Percentiles rank a stretch among this genome's conserved stretches.
Conservation (phyloP, 2,797 vertebrate genomes). For the Rhincodon typus region DNA sequence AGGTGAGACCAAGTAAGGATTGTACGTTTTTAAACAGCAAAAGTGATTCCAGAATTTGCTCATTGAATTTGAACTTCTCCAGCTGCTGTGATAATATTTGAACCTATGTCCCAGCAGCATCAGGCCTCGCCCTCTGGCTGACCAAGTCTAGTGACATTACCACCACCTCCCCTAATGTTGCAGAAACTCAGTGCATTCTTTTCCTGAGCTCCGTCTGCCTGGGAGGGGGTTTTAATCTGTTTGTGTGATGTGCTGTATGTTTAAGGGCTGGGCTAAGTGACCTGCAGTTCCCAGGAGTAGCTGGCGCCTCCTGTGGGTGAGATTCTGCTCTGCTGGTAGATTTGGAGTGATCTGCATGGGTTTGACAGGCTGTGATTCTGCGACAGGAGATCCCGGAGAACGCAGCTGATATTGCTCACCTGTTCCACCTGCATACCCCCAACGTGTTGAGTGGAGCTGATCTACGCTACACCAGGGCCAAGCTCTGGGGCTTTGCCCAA, state of each 20-base stretch:
- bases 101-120: too few species aligned
- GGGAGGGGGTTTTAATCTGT: neutral
- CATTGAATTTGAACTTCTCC: too few species aligned
- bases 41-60: too few species aligned
- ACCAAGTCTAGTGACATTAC: too few species aligned
- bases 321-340: too few species aligned
- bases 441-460: conserved; percentile 62
- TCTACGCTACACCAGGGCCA: conserved; percentile 63
- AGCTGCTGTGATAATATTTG: too few species aligned
- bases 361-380: neutral
- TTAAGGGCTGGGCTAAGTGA: neutral
- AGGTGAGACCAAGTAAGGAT: too few species aligned
- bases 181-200: neutral
- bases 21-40: too few species aligned
- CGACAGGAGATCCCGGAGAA: conserved; percentile 77
- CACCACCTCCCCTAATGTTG: too few species aligned
- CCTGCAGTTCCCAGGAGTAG: neutral
- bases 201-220: neutral
- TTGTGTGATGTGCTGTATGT: neutral
- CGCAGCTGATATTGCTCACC: conserved; percentile 63
- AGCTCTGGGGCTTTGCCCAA: conserved; percentile 62
- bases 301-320: neutral
- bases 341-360: neutral
- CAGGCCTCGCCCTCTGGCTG: too few species aligned
- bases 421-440: conserved; percentile 64